A percentile compares a stretch with the other conserved stretches of the same genome.
Evolutionary conservation across 2,113 vertebrate species (phyloP).

Genomic region (Tympanuchus pallidicinctus): DNA sequence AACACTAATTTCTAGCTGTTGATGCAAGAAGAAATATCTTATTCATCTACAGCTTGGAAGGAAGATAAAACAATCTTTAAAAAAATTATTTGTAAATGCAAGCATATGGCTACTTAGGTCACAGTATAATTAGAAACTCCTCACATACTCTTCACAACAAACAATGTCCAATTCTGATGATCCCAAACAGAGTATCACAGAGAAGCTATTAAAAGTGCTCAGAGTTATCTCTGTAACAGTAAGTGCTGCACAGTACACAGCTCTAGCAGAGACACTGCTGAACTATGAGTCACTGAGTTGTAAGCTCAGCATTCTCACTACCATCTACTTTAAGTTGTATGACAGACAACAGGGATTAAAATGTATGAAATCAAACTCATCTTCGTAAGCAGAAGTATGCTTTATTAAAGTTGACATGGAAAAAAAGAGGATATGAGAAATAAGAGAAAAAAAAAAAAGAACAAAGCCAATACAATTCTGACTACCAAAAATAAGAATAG

Average conservation of each 20-base stretch:
- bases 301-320: background rate
- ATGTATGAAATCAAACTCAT: background rate
- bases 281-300: background rate
- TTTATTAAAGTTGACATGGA: background rate
- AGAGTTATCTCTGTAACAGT: background rate
- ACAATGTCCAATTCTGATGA: background rate
- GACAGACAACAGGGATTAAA: background rate
- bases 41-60: background rate
- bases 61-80: background rate
- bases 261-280: background rate
- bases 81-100: background rate
- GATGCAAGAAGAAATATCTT: background rate
- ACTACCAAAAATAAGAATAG: conserved; percentile 1
- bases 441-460: background rate
- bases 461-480: background rate
- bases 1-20: background rate
- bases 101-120: background rate
- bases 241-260: background rate
- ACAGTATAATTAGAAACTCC: background rate
- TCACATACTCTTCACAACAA: background rate
- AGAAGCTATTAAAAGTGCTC: background rate
- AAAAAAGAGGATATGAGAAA: background rate
- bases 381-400: background rate
- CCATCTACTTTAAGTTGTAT: background rate
- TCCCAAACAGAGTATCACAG: background rate